Percentiles rank a stretch among this genome's conserved stretches.
These are phyloP conservation scores for Cydia pomonella DNA, from an alignment of 1,140 invertebrate species.

Conservation along the genomic window DNA sequence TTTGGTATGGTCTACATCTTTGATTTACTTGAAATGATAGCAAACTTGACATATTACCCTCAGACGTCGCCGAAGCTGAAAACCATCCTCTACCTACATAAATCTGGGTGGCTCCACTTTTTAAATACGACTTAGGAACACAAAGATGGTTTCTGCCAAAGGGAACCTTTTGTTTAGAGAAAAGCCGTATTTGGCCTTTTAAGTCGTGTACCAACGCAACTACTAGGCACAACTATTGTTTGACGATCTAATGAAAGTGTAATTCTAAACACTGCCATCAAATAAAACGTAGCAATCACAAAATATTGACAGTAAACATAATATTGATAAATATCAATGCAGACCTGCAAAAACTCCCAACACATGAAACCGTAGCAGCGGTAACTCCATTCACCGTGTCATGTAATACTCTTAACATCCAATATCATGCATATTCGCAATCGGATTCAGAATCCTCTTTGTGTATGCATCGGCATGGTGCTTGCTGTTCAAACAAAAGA, in stretches of 20 bases:
- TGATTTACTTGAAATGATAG: too few species aligned
- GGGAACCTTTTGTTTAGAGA: too few species aligned
- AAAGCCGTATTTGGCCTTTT: too few species aligned
- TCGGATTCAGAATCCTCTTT: constrained; percentile 28
- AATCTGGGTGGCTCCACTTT: too few species aligned
- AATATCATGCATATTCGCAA: constrained; percentile 18
- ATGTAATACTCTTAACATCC: constrained; percentile 26
- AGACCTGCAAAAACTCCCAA: neutral
- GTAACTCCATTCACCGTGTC: constrained; percentile 17
- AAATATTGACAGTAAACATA: neutral
- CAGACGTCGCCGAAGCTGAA: too few species aligned
- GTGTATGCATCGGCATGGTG: constrained; percentile 16
- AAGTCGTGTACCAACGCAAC: too few species aligned
- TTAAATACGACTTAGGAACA: too few species aligned
- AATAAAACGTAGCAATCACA: neutral
- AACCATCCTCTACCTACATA: too few species aligned
- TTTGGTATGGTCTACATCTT: too few species aligned
- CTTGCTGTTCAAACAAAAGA: constrained; percentile 15
- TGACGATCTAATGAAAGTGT: neutral
- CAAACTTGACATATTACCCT: too few species aligned
- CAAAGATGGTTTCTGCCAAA: too few species aligned
- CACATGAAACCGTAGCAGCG: neutral
- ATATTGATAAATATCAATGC: neutral
- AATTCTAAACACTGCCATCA: neutral
- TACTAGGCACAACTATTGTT: too few species aligned